These are phyloP conservation scores for Channa maculata DNA, from an alignment of 2,113 vertebrate genomes.

Conservation along the genomic window DNA sequence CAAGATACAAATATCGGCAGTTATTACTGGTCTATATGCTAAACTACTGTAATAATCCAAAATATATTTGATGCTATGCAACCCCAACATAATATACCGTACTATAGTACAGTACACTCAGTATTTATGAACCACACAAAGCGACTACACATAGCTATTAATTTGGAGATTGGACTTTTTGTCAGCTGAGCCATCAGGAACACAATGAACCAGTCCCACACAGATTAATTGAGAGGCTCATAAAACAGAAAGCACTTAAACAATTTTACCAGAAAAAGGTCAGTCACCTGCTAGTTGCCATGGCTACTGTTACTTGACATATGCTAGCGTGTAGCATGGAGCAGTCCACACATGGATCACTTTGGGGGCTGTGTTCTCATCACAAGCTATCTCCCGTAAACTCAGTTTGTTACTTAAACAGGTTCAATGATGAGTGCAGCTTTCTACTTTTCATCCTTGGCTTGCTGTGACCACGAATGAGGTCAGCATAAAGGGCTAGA, in stretches of 20 bases:
- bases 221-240: background rate
- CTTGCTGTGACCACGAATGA: constrained; percentile 54
- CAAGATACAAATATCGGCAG: too few relatives aligned
- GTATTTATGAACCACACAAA: too few relatives aligned
- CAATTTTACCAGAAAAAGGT: background rate
- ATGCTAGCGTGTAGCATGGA: background rate
- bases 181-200: background rate
- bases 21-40: too few relatives aligned
- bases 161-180: background rate
- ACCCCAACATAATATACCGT: too few relatives aligned
- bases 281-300: constrained; percentile 1
- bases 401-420: constrained; percentile 5
- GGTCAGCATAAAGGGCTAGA: constrained; percentile 65
- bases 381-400: constrained; percentile 13
- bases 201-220: background rate
- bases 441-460: constrained; percentile 22
- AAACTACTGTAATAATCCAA: too few relatives aligned
- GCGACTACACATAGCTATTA: background rate
- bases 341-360: background rate
- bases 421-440: constrained; percentile 10
- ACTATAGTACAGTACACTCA: background rate
- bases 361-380: background rate
- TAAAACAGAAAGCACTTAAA: background rate
- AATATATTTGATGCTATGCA: too few relatives aligned
- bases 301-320: constrained; percentile 13